A percentile compares a stretch with the other conserved stretches of the same genome.
Conservation (phyloP, 2,797 vertebrate species). For the Chelon auratus region DNA sequence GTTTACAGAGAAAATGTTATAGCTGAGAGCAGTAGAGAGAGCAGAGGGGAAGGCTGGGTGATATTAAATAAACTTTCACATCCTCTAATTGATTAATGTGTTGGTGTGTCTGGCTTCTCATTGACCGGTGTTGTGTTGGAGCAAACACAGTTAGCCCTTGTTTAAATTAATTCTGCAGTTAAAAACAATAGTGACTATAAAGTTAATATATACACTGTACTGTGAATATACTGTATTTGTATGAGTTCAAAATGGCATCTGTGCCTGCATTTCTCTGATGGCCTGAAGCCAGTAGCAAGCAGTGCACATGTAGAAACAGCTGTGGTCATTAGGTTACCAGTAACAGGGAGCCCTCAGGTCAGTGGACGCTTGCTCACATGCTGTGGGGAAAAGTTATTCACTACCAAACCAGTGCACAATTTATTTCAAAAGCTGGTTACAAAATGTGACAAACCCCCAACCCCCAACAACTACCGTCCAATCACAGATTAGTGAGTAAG, state of each 20-base stretch:
- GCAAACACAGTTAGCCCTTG: constrained; percentile 42
- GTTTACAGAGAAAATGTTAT: constrained; percentile 43
- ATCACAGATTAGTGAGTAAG: not conserved
- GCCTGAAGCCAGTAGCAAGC: constrained; percentile 40
- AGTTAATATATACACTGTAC: constrained; percentile 12
- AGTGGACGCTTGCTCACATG: constrained; percentile 42
- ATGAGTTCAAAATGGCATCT: constrained; percentile 32
- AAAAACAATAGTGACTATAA: constrained; percentile 29
- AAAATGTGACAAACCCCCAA: constrained; percentile 10
- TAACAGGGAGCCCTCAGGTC: constrained; percentile 38
- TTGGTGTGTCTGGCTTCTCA: constrained; percentile 58
- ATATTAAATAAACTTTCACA: constrained; percentile 67
- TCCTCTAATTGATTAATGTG: constrained; percentile 71
- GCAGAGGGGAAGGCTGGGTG: constrained; percentile 24
- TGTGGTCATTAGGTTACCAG: constrained; percentile 54
- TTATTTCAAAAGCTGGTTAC: not conserved
- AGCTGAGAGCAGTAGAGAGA: constrained; percentile 20
- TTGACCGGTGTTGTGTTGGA: constrained; percentile 48
- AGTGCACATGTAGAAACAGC: constrained; percentile 51
- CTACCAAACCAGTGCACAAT: constrained; percentile 17
- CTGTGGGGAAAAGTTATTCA: not conserved
- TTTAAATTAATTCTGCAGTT: constrained; percentile 39
- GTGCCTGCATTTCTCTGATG: constrained; percentile 24
- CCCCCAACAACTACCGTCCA: not conserved
- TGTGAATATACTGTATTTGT: not conserved